phyloP scores from a whole-genome alignment of 2,888 invertebrate genomes.

The Epsilonema sp. region DNA sequence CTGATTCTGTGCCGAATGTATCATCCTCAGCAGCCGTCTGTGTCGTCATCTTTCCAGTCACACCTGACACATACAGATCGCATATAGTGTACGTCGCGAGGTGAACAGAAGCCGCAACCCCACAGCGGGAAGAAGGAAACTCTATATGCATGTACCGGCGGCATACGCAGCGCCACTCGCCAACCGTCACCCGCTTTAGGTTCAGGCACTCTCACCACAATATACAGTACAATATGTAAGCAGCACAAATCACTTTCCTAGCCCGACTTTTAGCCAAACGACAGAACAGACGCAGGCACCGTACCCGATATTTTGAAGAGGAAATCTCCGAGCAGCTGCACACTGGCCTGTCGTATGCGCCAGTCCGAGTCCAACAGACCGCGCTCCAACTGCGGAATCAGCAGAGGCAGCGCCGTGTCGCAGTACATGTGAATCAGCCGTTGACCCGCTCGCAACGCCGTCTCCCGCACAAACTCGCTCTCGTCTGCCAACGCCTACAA shows the following conservation, averaged over 20 bases:
- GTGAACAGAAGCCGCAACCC: too few species aligned
- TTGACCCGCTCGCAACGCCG: conserved; percentile 85
- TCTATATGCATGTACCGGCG: too few species aligned
- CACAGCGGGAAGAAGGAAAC: too few species aligned
- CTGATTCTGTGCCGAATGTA: conserved; percentile 92
- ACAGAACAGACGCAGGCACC: too few species aligned
- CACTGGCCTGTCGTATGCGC: conserved; percentile 78
- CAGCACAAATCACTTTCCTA: too few species aligned
- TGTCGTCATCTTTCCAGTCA: conserved; percentile 96
- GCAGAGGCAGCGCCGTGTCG: conserved; percentile 70
- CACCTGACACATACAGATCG: conserved; percentile 37
- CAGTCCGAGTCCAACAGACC: conserved; percentile 96
- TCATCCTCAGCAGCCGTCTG: conserved; percentile 95
- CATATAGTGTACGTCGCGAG: too few species aligned
- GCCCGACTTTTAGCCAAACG: too few species aligned
- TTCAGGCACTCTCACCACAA: too few species aligned
- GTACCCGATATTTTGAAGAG: conserved; percentile 77
- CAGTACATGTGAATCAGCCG: conserved; percentile 88
- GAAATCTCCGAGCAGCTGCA: conserved; percentile 81
- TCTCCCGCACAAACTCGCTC: conserved; percentile 91
- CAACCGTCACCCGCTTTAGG: too few species aligned
- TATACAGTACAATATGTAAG: too few species aligned
- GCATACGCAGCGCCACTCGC: too few species aligned
- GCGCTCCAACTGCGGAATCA: conserved; percentile 75
- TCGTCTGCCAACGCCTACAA: conserved; percentile 76